A percentile compares a stretch with the other conserved stretches of the same genome.
Conservation (phyloP, 1,140 invertebrate species). For the Tenebrio molitor region DNA sequence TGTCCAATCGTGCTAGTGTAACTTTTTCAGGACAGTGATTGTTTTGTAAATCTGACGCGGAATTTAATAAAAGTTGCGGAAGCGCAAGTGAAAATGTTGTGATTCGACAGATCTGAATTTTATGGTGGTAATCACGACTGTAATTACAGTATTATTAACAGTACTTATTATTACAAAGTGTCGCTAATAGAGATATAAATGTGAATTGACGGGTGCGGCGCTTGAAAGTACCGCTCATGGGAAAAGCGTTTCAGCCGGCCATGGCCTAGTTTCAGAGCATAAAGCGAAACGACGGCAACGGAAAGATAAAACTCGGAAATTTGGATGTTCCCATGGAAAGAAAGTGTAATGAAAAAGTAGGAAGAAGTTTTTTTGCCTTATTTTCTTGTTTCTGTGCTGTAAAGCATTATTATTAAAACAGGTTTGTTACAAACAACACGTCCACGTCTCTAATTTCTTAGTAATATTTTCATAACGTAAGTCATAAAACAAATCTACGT, state of each 20-base stretch:
- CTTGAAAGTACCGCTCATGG: slow-evolving; percentile 28
- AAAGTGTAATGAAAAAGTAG: slow-evolving; percentile 31
- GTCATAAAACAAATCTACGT: too few relatives aligned
- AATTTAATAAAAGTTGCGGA: slow-evolving; percentile 1
- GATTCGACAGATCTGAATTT: neutral
- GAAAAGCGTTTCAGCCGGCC: slow-evolving; percentile 10
- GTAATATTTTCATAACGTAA: too few relatives aligned
- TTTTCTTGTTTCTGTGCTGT: neutral
- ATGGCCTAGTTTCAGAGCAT: slow-evolving; percentile 21
- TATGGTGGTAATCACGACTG: neutral
- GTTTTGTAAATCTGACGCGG: neutral
- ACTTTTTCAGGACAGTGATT: neutral
- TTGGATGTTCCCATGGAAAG: slow-evolving; percentile 25
- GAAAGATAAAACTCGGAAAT: slow-evolving; percentile 36
- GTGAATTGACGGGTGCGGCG: slow-evolving; percentile 2
- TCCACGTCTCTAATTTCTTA: too few relatives aligned
- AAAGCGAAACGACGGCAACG: slow-evolving; percentile 15
- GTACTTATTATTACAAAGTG: slow-evolving; percentile 21
- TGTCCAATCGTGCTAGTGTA: neutral
- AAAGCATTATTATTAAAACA: neutral
- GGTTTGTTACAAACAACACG: too few relatives aligned
- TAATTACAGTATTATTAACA: slow-evolving; percentile 18
- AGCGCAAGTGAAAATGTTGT: too few relatives aligned
- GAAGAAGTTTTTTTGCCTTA: neutral
- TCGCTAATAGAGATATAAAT: slow-evolving; percentile 22